These are phyloP conservation scores for Hydrolagus colliei DNA, from an alignment of 2,797 vertebrate species.

Conservation along the genomic window DNA sequence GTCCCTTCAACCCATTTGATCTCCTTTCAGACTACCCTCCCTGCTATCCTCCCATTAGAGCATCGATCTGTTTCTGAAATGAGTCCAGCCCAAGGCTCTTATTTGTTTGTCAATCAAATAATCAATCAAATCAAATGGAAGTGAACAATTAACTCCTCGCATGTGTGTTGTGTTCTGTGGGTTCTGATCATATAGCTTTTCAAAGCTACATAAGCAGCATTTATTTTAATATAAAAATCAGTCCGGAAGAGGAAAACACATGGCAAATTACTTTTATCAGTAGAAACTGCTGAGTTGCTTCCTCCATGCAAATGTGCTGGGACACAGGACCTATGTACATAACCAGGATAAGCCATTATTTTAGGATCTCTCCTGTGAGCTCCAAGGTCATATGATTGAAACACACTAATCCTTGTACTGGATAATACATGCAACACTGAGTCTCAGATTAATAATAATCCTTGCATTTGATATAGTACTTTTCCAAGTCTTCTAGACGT, in stretches of 20 bases:
- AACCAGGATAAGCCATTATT: neutral
- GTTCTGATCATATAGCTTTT: neutral
- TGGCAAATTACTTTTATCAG: neutral
- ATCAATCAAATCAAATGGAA: neutral
- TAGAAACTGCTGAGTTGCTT: neutral
- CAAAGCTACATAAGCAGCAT: neutral
- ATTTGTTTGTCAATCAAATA: neutral
- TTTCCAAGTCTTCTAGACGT: no score
- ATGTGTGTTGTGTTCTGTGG: neutral
- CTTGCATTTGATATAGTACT: no score
- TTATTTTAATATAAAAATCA: neutral
- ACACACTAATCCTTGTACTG: neutral
- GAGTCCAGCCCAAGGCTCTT: no score
- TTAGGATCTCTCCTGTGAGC: neutral
- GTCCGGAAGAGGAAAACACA: neutral
- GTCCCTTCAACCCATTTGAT: no score
- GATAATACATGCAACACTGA: neutral
- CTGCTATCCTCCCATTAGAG: no score
- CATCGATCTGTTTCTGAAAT: no score
- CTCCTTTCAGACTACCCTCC: no score
- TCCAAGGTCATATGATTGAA: neutral
- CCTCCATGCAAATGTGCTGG: neutral
- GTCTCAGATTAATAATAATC: neutral
- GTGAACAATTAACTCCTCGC: neutral
- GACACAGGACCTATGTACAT: neutral